phyloP scores from a whole-genome alignment of 1,140 invertebrate species.

The Zaprionus nigranus region DNA sequence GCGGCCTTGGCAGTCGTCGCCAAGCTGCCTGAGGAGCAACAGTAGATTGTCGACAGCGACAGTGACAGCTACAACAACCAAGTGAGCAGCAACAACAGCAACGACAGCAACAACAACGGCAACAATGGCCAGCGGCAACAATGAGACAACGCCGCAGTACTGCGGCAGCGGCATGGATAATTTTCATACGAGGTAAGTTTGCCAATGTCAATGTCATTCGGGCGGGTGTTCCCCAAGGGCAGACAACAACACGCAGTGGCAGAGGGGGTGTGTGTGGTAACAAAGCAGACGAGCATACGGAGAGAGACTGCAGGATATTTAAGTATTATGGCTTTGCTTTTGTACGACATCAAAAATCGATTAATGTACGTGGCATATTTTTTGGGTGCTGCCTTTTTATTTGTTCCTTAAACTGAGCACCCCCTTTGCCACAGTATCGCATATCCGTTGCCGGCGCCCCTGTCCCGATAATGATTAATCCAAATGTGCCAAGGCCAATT shows the following conservation, averaged over 20 bases:
- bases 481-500: slow-evolving; percentile 19
- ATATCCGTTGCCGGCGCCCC: background rate
- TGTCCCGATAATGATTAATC: slow-evolving; percentile 40
- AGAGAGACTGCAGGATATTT: slow-evolving; percentile 13
- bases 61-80: slow-evolving; percentile 19
- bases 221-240: slow-evolving; percentile 44
- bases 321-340: slow-evolving; percentile 43
- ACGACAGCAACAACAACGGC: slow-evolving; percentile 9
- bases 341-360: slow-evolving; percentile 63
- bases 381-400: slow-evolving; percentile 37
- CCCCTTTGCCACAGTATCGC: background rate
- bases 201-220: slow-evolving; percentile 24
- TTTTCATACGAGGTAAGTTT: slow-evolving; percentile 76
- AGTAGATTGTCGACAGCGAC: slow-evolving; percentile 34
- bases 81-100: slow-evolving; percentile 17
- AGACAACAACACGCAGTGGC: slow-evolving; percentile 14
- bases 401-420: slow-evolving; percentile 39
- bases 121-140: slow-evolving; percentile 71
- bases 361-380: slow-evolving; percentile 39
- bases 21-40: slow-evolving; percentile 34
- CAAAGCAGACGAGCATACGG: slow-evolving; percentile 25
- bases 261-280: background rate
- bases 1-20: slow-evolving; percentile 56
- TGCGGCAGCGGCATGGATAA: slow-evolving; percentile 80
- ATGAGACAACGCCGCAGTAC: slow-evolving; percentile 74